Percentiles rank a stretch among this genome's conserved stretches.
phyloP scores from a whole-genome alignment of 1,140 invertebrate genomes.

The Micrasema longulum region DNA sequence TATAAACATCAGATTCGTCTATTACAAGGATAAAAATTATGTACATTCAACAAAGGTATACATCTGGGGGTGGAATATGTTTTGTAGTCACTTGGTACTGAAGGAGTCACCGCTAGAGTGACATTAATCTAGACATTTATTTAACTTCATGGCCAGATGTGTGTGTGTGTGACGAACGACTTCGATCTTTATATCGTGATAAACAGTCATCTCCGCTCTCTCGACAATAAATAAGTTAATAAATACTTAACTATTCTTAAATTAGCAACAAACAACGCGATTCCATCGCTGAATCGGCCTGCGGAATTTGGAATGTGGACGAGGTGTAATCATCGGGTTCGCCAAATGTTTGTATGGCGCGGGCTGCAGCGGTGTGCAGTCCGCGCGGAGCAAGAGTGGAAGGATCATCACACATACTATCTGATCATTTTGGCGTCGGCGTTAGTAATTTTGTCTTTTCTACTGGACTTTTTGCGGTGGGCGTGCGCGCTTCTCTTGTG shows the following conservation, averaged over 20 bases:
- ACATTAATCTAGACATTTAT: slow-evolving; percentile 54
- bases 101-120: slow-evolving; percentile 41
- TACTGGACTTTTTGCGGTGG: slow-evolving; percentile 59
- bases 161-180: slow-evolving; percentile 3
- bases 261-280: slow-evolving; percentile 37
- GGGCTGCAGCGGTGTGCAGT: no score
- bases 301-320: not conserved
- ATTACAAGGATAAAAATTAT: slow-evolving; percentile 51
- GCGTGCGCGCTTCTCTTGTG: slow-evolving; percentile 63
- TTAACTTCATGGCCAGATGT: slow-evolving; percentile 48
- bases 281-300: slow-evolving; percentile 7
- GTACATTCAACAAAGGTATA: slow-evolving; percentile 41
- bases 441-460: slow-evolving; percentile 61
- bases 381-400: not conserved
- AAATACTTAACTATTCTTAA: slow-evolving; percentile 44
- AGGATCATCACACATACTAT: slow-evolving; percentile 57
- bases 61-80: slow-evolving; percentile 28
- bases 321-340: not conserved
- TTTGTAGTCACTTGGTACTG: not conserved
- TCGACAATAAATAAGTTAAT: slow-evolving; percentile 49
- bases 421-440: slow-evolving; percentile 66
- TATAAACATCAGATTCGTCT: slow-evolving; percentile 48
- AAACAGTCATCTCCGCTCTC: slow-evolving; percentile 18
- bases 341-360: not conserved
- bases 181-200: slow-evolving; percentile 13